A percentile compares a stretch with the other conserved stretches of the same genome.
Evolutionary conservation across 2,888 invertebrate genomes (phyloP).

Genomic region (Alcis repandata): DNA sequence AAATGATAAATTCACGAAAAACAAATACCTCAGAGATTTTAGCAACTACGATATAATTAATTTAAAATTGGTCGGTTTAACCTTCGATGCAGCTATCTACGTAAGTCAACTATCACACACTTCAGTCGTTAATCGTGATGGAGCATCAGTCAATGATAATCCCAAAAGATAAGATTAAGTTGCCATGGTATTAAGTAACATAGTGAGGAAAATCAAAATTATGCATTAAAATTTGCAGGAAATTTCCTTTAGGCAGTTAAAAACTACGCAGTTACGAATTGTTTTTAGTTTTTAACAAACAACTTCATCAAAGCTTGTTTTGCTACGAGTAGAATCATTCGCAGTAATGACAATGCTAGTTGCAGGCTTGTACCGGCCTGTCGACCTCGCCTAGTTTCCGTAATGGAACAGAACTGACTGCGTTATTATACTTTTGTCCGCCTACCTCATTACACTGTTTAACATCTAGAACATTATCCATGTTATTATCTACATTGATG

Average conservation of each 20-base stretch:
- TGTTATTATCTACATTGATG: not conserved
- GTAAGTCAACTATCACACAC: conserved; percentile 57
- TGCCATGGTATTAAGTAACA: conserved; percentile 15
- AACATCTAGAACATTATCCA: conserved; percentile 2
- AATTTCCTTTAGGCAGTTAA: not conserved
- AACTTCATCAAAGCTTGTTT: conserved; percentile 45
- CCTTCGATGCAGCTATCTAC: conserved; percentile 34
- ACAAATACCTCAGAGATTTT: conserved; percentile 9
- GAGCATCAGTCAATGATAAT: conserved; percentile 51
- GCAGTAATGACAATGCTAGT: conserved; percentile 46
- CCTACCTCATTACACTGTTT: conserved; percentile 11
- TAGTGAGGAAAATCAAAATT: not conserved
- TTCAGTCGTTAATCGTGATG: conserved; percentile 43
- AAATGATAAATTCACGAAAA: conserved; percentile 20
- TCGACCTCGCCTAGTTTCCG: conserved; percentile 56
- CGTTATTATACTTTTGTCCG: conserved; percentile 23
- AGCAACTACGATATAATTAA: conserved; percentile 1
- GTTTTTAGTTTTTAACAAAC: conserved; percentile 25
- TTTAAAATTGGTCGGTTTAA: conserved; percentile 8
- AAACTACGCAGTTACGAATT: not conserved
- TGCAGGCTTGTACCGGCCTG: conserved; percentile 48
- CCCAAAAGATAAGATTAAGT: conserved; percentile 57
- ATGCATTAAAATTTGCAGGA: not conserved
- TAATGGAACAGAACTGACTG: conserved; percentile 44
- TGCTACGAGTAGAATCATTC: conserved; percentile 52